Percentiles rank a stretch among this genome's conserved stretches.
Evolutionary conservation across 2,888 invertebrate species (phyloP).

Genomic region (Drosophila ustulata): DNA sequence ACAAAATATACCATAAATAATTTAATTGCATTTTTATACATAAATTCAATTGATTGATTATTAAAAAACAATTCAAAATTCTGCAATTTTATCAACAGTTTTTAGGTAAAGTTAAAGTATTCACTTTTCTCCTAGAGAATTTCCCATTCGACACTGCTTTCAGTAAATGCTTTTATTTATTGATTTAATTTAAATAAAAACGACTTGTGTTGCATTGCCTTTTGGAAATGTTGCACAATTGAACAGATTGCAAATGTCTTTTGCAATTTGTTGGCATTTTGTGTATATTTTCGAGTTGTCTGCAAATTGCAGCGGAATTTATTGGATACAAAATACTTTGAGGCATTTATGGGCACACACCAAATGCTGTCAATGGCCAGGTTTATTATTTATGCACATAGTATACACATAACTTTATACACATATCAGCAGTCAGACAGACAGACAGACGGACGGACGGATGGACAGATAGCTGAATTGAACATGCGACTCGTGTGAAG

Average conservation of each 20-base stretch:
- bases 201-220: slow-evolving; percentile 18
- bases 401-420: background rate
- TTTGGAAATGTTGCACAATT: slow-evolving; percentile 43
- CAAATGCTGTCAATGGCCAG: slow-evolving; percentile 48
- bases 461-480: slow-evolving; percentile 1
- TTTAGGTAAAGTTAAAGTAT: background rate
- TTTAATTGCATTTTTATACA: too few relatives aligned
- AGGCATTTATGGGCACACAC: slow-evolving; percentile 30
- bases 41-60: too few relatives aligned
- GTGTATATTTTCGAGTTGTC: slow-evolving; percentile 17
- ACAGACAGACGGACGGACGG: background rate
- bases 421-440: slow-evolving; percentile 3
- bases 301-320: slow-evolving; percentile 29
- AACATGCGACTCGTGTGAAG: slow-evolving; percentile 21
- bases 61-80: too few relatives aligned
- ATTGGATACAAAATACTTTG: slow-evolving; percentile 23
- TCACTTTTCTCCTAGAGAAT: background rate
- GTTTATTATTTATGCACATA: slow-evolving; percentile 40
- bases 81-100: too few relatives aligned
- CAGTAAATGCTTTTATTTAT: background rate
- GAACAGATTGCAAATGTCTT: slow-evolving; percentile 10
- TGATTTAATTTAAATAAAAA: slow-evolving; percentile 25
- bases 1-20: too few relatives aligned
- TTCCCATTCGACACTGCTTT: background rate
- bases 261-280: slow-evolving; percentile 26